Evolutionary conservation across 2,797 vertebrate genomes (phyloP), one percentile per base, ranked within the genome.

Genomic region (Cercopithecus hamlyni): DNA sequence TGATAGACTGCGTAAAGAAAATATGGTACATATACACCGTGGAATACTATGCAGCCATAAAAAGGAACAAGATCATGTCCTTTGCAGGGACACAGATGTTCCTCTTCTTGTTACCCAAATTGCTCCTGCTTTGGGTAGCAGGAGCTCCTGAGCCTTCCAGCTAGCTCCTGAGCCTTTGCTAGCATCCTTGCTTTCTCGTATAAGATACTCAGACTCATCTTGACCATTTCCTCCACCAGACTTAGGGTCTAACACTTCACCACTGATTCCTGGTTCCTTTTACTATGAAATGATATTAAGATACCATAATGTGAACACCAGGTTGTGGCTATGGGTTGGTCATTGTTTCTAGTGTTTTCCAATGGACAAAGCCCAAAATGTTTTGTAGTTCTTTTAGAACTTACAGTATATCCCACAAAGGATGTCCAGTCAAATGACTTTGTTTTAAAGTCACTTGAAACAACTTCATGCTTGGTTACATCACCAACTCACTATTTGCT

Each of bases 391-490:
- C 8, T 86, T 95, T 76, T 55, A 76, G 39, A 81, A 55, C 84
- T 92, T 48, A 85, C 2, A n/a, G 13, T 86, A 26, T 33, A 73
- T 50, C 48, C 30, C 67, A 73, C 39, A 83, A 93, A 11, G 15
- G 55, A 48, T 57, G 19, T 77, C 26, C 50, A 88, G 26, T 36
- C 77, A 80, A 52, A 48, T 36, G 90, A 36, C 64, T 97, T 85
- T 45, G 27, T 83, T 92, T 61, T 88, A 89, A 75, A 91, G 2
- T 72, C 61, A 36, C 41, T 90, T 94, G 17, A 96, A 93, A 84
- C 70, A 96, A 80, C 48, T 70, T 96, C 50, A 26, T n/a, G 30
- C n/a, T 85, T 73, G 30, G 50, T 70, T 64, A 86, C 87, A 45
- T 67, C 41, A 82, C 48, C 22, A 61, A 52, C 41, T 96, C 82